Base-by-base conservation (phyloP, 2,888 invertebrate genomes). In the Drosophila algonquin region DNA sequence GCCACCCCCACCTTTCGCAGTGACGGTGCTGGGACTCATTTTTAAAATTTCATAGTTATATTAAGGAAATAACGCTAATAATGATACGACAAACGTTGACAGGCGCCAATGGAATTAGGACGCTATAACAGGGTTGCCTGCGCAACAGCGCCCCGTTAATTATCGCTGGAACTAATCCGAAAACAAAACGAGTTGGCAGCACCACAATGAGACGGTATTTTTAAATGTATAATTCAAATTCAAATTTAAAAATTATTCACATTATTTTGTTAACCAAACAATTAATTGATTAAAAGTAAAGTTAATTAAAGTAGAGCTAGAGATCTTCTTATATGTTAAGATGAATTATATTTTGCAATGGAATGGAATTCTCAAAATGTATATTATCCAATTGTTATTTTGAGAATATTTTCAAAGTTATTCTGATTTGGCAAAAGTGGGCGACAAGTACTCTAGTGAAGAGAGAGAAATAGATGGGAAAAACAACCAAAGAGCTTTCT, bases 71-170 rank as follows among this genome's bases (percentile, higher is more conserved):
- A 56, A 45, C 48, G 27, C 7, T 1, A 46, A 16, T 16, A 16
- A 24, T 27, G 27, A 51, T 53, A n/a, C 32, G 21, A 1, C 8
- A 48, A 16, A 51, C 9, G 16, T 61, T 54, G 73, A 63, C 88
- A 70, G 70, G 89, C 82, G 82, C 87, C 84, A 82, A 82, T 70
- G 76, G 64, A 10, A 32, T 32, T 32, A 32, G 76, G 81, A 79
- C 79, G 78, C 78, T 75, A 59, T 24, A 3, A 3, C 47, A 82
- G 46, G 18, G 80, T 59, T 79, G 83, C 51, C 14, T 14, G 2
- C 14, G 40, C 12, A 5, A 14, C 2, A 10, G 40, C 40, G 14
- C 14, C 14, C 40, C 40, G 6, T 5, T 4, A 40, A 7, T 7
- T n/a, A 40, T 40, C 7, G 14, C 14, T n/a, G 7, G 14, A 14